Conservation (phyloP, 2,113 vertebrate genomes). For the Labeo rohita region DNA sequence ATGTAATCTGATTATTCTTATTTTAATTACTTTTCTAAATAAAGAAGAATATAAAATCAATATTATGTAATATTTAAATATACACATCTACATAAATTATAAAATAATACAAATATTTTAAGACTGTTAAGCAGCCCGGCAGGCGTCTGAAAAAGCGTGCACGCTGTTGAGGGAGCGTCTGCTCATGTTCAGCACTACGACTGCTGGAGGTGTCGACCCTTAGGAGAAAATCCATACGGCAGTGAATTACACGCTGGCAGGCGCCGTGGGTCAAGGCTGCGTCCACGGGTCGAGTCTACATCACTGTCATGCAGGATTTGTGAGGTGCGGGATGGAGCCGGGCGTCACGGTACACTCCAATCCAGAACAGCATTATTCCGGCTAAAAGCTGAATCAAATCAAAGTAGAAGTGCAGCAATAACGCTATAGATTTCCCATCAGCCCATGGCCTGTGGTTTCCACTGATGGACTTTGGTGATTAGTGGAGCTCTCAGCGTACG, state of each 20-base stretch:
- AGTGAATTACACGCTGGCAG: constrained; percentile 75
- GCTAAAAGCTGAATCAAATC: constrained; percentile 72
- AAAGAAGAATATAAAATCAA: no score
- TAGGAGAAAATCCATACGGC: constrained; percentile 73
- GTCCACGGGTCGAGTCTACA: constrained; percentile 59
- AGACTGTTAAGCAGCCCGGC: no score
- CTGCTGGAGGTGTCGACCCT: constrained; percentile 61
- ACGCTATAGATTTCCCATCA: constrained; percentile 81
- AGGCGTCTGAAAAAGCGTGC: no score
- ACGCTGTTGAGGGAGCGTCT: constrained; percentile 49
- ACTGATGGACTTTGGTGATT: constrained; percentile 67
- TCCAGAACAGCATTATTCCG: constrained; percentile 58
- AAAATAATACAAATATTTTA: no score
- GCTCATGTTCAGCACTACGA: neutral
- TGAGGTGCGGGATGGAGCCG: constrained; percentile 48
- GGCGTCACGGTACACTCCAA: constrained; percentile 33
- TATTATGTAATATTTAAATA: no score
- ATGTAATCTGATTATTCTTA: no score
- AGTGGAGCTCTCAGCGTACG: constrained; percentile 42
- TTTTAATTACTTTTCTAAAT: no score
- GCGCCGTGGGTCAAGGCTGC: constrained; percentile 63
- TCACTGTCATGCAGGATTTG: constrained; percentile 62
- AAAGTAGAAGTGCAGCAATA: constrained; percentile 78
- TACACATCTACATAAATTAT: no score
- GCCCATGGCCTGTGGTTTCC: constrained; percentile 74